Base-by-base conservation (phyloP, 2,113 vertebrate genomes). In the Bubo blakistoni region DNA sequence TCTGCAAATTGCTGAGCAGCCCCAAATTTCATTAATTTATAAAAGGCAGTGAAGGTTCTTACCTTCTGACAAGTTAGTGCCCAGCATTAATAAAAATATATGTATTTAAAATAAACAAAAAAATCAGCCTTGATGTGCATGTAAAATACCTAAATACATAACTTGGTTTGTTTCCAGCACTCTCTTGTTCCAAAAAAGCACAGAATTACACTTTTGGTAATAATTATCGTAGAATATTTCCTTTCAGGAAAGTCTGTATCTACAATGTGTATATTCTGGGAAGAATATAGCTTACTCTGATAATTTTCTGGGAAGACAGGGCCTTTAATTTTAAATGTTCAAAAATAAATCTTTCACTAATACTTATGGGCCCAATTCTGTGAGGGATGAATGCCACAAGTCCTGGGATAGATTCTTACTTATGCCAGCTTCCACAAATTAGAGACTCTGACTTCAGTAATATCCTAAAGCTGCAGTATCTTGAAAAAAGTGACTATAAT, bases 271-370 rank as follows among this genome's bases (percentile, higher is more conserved):
- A 67, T 94, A 90, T 97, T 96, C 85, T 94, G 92, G 91, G 93
- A 97, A 95, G 72, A 91, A 61, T 82, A 67, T 58, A 27, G 78
- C 83, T 97, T 95, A 85, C 83, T 92, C 81, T 96, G 94, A 94
- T 95, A 96, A 96, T 94, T 97, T 98, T 95, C 86, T 96, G 71
- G 61, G 47, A 95, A 96, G n/a, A 81, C 69, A 94, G 17, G 46
- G 63, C 81, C 85, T 85, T 94, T 97, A 92, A 76, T 95, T 97
- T 84, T 74, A 86, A 92, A 79, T n/a, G 13, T 96, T 95, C 44
- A 82, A 82, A 94, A 78, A 85, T 57, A 97, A 95, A 85, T 86
- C 19, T 71, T 94, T 94, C 81, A 67, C 51, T 62, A 92, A 92
- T 81, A 61, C 66, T 96, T 93, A 65, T 2, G 9, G 61, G 30